phyloP scores from a whole-genome alignment of 2,797 vertebrate genomes.

The Melanotaenia maccullochi region DNA sequence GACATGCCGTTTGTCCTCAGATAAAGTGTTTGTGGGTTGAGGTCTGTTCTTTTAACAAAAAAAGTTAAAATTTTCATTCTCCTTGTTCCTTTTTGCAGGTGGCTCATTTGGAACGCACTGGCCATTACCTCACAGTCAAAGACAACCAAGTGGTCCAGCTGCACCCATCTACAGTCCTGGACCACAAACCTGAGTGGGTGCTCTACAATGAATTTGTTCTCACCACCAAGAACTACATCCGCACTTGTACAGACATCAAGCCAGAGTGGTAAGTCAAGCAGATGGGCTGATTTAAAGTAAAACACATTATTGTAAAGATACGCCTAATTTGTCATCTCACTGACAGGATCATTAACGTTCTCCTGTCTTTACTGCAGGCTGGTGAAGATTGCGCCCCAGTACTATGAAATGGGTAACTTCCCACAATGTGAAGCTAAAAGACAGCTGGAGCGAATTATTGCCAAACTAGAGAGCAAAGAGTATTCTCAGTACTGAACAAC shows the following conservation, averaged over 20 bases:
- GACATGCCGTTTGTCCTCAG: neutral
- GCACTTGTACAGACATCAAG: conserved; percentile 95
- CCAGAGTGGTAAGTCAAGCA: conserved; percentile 87
- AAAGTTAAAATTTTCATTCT: neutral
- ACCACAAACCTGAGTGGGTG: conserved; percentile 96
- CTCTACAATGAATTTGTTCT: conserved; percentile 96
- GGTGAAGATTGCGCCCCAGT: conserved; percentile 96
- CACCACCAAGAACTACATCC: conserved; percentile 95
- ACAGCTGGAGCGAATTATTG: conserved; percentile 96
- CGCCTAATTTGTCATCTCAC: neutral
- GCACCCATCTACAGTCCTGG: conserved; percentile 93
- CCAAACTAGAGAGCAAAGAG: conserved; percentile 97
- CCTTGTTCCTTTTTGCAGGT: conserved; percentile 78
- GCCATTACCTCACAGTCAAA: conserved; percentile 95
- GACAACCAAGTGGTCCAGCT: conserved; percentile 96
- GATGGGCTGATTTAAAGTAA: neutral
- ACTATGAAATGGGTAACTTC: conserved; percentile 98
- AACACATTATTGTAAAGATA: neutral
- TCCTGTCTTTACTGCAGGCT: conserved; percentile 82
- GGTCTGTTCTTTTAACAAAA: neutral
- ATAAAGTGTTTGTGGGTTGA: neutral
- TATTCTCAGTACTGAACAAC: conserved; percentile 91
- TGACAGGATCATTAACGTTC: neutral
- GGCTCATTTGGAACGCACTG: conserved; percentile 93
- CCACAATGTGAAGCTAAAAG: conserved; percentile 97